Evolutionary conservation across 2,797 vertebrate species (phyloP).

Genomic region (Scyliorhinus canicula): DNA sequence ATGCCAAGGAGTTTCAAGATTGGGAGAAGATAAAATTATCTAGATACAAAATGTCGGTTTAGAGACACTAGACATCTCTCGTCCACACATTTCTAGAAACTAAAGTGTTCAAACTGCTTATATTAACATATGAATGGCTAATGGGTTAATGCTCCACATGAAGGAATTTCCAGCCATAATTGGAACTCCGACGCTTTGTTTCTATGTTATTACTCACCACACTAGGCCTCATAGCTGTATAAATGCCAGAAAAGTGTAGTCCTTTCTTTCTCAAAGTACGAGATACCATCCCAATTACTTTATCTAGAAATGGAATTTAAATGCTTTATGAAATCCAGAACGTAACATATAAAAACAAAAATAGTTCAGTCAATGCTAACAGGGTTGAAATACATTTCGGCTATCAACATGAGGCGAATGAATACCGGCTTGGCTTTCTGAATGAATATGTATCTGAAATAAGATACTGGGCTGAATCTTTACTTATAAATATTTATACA

Average conservation of each 20-base stretch:
- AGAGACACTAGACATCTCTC: neutral
- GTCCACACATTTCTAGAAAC: neutral
- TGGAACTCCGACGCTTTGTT: neutral
- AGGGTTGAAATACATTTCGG: neutral
- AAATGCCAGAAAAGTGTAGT: conserved; percentile 50
- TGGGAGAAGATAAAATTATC: neutral
- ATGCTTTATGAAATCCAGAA: neutral
- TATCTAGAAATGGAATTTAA: conserved; percentile 50
- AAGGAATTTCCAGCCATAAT: neutral
- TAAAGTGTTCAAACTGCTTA: neutral
- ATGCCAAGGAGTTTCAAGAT: neutral
- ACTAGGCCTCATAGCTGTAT: conserved; percentile 48
- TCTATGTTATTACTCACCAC: conserved; percentile 46
- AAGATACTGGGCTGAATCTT: neutral
- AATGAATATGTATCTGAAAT: neutral
- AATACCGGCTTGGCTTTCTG: neutral
- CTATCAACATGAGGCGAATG: neutral
- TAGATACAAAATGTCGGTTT: neutral
- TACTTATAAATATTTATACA: neutral
- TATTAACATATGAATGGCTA: neutral
- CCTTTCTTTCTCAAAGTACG: conserved; percentile 47
- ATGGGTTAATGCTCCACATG: neutral
- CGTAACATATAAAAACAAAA: neutral
- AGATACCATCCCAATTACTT: conserved; percentile 50
- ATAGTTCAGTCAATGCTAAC: neutral